Conservation (phyloP, 2,797 vertebrate genomes). For the Darevskia mixta region DNA sequence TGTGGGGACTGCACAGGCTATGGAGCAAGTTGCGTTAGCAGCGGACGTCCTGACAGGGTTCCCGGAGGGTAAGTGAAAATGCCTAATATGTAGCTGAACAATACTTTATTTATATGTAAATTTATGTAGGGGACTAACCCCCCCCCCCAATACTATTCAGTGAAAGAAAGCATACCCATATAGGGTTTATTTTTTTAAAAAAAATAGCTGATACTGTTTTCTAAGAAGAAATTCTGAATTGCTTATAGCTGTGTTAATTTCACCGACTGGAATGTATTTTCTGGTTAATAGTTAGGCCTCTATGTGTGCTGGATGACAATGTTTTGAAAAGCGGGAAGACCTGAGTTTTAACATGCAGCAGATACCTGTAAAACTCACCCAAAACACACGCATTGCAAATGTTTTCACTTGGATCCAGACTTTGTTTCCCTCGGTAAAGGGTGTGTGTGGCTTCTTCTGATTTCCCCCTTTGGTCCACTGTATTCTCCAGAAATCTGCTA, state of each 20-base stretch:
- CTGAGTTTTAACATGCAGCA: too few species aligned
- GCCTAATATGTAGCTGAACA: fast-evolving
- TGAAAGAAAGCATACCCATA: not conserved
- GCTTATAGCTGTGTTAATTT: not conserved
- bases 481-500: too few species aligned
- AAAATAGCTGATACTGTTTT: too few species aligned
- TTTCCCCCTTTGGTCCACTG: not conserved
- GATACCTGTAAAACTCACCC: not conserved
- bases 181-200: not conserved
- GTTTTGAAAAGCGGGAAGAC: not conserved
- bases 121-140: not conserved
- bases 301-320: not conserved
- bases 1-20: constrained; percentile 99
- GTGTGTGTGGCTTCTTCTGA: not conserved
- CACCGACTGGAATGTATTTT: not conserved
- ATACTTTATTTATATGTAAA: not conserved
- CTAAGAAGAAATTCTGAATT: not conserved
- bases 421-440: not conserved
- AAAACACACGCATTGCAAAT: not conserved
- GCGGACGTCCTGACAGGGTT: constrained; percentile 94
- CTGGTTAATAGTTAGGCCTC: not conserved
- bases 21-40: constrained; percentile 98
- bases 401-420: too few species aligned
- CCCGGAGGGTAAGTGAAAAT: constrained; percentile 90
- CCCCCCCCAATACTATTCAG: not conserved